phyloP scores from a whole-genome alignment of 2,888 invertebrate species.

The Melieria picta region DNA sequence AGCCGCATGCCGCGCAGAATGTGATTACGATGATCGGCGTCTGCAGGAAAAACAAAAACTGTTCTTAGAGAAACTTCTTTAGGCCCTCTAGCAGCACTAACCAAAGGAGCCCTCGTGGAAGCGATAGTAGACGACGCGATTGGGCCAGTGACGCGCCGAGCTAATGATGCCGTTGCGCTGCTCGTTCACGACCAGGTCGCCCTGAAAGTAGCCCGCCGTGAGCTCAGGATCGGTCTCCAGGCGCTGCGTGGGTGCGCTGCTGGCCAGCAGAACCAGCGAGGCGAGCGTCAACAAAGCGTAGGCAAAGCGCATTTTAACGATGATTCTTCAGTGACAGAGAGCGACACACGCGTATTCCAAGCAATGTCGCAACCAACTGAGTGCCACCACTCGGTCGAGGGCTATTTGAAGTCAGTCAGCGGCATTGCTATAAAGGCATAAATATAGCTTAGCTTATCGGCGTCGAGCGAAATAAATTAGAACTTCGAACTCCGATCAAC shows the following conservation, averaged over 20 bases:
- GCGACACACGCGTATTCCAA: too few species aligned
- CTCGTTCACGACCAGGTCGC: slow-evolving; percentile 76
- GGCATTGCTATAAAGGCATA: too few species aligned
- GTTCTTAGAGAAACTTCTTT: slow-evolving; percentile 44
- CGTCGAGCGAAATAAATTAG: too few species aligned
- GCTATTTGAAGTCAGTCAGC: too few species aligned
- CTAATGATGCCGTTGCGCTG: slow-evolving; percentile 71
- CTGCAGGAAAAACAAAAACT: slow-evolving; percentile 40
- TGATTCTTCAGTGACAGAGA: too few species aligned
- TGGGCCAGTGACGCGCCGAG: slow-evolving; percentile 71
- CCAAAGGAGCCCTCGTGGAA: slow-evolving; percentile 63
- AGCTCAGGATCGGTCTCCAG: slow-evolving; percentile 75
- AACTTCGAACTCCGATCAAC: too few species aligned
- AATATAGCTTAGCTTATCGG: too few species aligned
- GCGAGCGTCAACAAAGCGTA: neutral
- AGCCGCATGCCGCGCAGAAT: slow-evolving; percentile 77
- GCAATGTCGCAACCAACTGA: too few species aligned
- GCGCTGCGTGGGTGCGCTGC: neutral
- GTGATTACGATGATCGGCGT: slow-evolving; percentile 69
- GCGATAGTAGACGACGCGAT: slow-evolving; percentile 74
- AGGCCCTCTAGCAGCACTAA: neutral
- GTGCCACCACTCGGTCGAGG: too few species aligned
- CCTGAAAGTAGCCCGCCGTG: slow-evolving; percentile 77
- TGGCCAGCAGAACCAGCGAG: neutral
- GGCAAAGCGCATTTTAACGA: neutral